Percentiles rank a stretch among this genome's conserved stretches.
Conservation (phyloP, 2,113 vertebrate genomes). For the Hypanus sabinus region DNA sequence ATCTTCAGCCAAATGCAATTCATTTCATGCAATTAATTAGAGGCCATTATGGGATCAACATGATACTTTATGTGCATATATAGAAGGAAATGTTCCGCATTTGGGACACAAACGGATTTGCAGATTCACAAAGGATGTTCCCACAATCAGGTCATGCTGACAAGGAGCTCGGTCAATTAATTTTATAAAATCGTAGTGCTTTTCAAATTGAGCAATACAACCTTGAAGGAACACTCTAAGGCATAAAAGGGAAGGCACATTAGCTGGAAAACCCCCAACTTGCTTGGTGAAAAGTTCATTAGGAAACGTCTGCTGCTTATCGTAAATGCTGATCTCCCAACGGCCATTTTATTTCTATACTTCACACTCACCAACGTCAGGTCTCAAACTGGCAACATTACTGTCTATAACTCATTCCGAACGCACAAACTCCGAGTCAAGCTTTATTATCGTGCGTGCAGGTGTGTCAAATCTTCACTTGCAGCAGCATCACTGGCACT, state of each 20-base stretch:
- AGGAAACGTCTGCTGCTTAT: background rate
- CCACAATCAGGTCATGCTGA: background rate
- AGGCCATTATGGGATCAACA: background rate
- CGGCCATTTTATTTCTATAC: background rate
- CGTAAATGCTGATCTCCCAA: background rate
- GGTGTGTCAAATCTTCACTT: too few species aligned
- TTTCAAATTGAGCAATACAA: background rate
- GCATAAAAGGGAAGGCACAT: background rate
- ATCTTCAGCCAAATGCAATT: too few species aligned
- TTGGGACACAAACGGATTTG: background rate
- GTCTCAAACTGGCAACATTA: background rate
- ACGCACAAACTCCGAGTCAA: too few species aligned
- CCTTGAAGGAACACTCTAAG: background rate
- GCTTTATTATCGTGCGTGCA: too few species aligned
- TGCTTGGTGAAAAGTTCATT: background rate
- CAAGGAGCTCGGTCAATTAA: background rate
- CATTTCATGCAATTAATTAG: background rate
- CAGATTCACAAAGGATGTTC: background rate
- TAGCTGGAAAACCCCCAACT: background rate
- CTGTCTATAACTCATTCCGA: too few species aligned
- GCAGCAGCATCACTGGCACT: too few species aligned
- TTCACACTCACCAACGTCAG: background rate
- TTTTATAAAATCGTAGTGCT: background rate
- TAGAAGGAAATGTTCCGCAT: background rate
- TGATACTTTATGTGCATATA: background rate